Evolutionary conservation across 2,113 vertebrate species (phyloP), one percentile per base, ranked within the genome.

Genomic region (Campylorhamphus procurvoides): DNA sequence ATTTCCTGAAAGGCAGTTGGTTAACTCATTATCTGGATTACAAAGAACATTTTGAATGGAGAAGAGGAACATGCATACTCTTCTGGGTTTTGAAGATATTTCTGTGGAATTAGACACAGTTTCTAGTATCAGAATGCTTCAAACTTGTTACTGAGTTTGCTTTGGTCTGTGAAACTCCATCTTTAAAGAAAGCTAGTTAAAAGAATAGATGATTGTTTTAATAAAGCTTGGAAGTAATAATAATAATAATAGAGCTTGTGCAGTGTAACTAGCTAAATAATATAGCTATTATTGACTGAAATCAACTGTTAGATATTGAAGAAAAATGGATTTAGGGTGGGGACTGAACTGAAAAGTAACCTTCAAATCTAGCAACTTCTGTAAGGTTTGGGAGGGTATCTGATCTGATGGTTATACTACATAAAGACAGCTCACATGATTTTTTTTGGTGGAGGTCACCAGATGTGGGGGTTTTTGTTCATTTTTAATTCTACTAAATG

Each of bases 401-500:
- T 89, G 62, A 85, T 96, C 42, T 91, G 81, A 46, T 87, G 49
- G 53, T 72, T 89, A 22, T 35, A 40, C 46, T 89, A 33, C 23
- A 49, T 69, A 49, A 68, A 78, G 49, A 31, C 62, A 94, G 23
- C 40, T 92, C 17, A 27, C 39, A 15, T 39, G 31, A 56, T 56
- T 83, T 42, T 71, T 87, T 66, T 73, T 47, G 24, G 8, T 52
- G n/a, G 24, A 95, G 91, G 52, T 89, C 66, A 72, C 69, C 66
- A 87, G 69, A 91, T 92, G 78, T 40, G 39, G 39, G 39, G 9
- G 12, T 53, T 91, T 92, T 85, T 5, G 83, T 94, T 94, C n/a
- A 56, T 91, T 96, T 87, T 28, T 72, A 81, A 46, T 84, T 93
- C 46, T 87, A 39, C 58, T 94, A 87, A 95, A 91, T 66, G 37